Base-by-base conservation (phyloP, 1,140 invertebrate genomes). In the Pemphigus obesinymphae region DNA sequence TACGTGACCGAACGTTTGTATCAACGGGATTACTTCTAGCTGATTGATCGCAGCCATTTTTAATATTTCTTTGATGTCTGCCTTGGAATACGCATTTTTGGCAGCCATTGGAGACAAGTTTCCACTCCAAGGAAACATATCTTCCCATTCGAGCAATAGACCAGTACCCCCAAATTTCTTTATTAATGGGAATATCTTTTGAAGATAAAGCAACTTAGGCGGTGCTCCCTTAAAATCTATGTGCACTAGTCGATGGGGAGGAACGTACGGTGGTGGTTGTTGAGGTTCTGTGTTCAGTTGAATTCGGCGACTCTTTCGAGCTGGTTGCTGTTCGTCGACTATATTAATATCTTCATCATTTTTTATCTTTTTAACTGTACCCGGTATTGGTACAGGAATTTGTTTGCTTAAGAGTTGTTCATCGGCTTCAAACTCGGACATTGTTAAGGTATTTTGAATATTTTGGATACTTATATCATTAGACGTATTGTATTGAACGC, bases 61-160 rank as follows among this genome's bases (percentile, higher is more conserved):
- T 53, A 92, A 86, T 82, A 96, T 90, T 23, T 89, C 88, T 20
- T 85, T 84, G 1, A 97, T 90, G 84, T 97, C 92, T 48, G 88
- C 86, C 84, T 87, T 89, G 0, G 89, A 90, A 85, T 98, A 99
- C 73, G 92, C 91, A 88, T 97, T 95, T 43, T 88, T 88, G 5
- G 95, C 92, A 1, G 91, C 88, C 10, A 97, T 87, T 72, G 85
- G 85, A 3, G 85, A 87, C 5, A 99, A 86, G 0, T 87, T 86
- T 0, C 92, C 94, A 31, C 88, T 89, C 87, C 94, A 99, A 0
- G 97, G 97, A 87, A 99, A 99, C 94, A 97, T 98, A 85, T 99
- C 97, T 88, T 99, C 97, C 88, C 98, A 99, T 87, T 99, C 97
- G 76, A 98, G 88, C 2, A 98, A 88, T 34, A 98, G 87, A 2